Conservation (phyloP, 2,888 invertebrate genomes). For the Syritta pipiens region DNA sequence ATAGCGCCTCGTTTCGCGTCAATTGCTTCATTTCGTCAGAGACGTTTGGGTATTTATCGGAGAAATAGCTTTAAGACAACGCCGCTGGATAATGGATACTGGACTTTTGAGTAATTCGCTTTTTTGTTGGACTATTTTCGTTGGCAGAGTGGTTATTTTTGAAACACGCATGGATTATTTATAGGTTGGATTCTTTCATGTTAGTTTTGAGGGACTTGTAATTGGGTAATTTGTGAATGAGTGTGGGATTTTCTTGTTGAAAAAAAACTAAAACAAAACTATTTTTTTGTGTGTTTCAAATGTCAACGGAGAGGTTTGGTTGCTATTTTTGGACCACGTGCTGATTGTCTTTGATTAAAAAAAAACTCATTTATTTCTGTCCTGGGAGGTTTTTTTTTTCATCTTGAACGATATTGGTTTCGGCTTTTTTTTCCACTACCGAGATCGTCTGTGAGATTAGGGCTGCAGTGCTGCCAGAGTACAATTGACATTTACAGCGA, state of each 20-base stretch:
- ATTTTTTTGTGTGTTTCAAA: too few relatives aligned
- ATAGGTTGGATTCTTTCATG: slow-evolving; percentile 7
- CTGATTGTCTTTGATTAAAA: too few relatives aligned
- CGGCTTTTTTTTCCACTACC: not conserved
- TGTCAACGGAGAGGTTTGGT: not conserved
- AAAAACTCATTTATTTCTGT: slow-evolving; percentile 3
- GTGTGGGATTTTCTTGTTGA: slow-evolving; percentile 32
- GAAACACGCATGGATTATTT: slow-evolving; percentile 1
- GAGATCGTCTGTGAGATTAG: not conserved
- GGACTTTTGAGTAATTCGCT: too few relatives aligned
- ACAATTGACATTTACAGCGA: slow-evolving; percentile 44
- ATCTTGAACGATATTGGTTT: too few relatives aligned
- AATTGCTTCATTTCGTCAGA: not conserved
- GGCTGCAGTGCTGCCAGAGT: slow-evolving; percentile 11
- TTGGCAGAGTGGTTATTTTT: not conserved
- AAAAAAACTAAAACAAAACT: too few relatives aligned
- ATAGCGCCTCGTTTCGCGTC: not conserved
- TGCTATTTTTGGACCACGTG: slow-evolving; percentile 8
- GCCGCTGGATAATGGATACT: too few relatives aligned
- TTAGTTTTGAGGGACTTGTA: slow-evolving; percentile 10
- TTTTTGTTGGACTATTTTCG: too few relatives aligned
- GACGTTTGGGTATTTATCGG: not conserved
- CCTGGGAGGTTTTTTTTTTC: too few relatives aligned
- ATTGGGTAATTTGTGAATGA: slow-evolving; percentile 27
- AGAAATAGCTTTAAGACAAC: not conserved